These are phyloP conservation scores for Bruchidius siliquastri DNA, from an alignment of 2,888 invertebrate species.

Conservation along the genomic window DNA sequence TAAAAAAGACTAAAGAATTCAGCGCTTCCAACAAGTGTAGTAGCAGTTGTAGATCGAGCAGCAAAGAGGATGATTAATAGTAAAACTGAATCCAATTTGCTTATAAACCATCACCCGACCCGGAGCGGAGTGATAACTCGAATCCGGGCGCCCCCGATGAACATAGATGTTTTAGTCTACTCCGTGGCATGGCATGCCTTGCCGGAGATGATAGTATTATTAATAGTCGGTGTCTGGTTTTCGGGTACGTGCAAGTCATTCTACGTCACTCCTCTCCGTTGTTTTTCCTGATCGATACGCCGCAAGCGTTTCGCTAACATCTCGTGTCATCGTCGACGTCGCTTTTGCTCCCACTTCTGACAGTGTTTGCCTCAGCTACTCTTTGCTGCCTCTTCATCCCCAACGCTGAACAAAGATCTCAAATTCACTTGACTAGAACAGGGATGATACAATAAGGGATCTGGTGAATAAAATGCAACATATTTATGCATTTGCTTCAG, in stretches of 20 bases:
- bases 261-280: conserved; percentile 41
- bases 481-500: too few species aligned
- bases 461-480: too few species aligned
- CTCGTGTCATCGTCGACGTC: conserved; percentile 41
- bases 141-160: conserved; percentile 30
- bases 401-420: background rate
- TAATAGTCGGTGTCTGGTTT: conserved; percentile 47
- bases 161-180: conserved; percentile 43
- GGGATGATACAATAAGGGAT: too few species aligned
- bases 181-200: background rate
- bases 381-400: background rate
- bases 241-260: conserved; percentile 47
- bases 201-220: conserved; percentile 46
- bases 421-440: background rate
- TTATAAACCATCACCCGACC: conserved; percentile 12
- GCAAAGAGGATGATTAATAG: conserved; percentile 27
- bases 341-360: conserved; percentile 25
- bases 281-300: conserved; percentile 45
- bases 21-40: conserved; percentile 20
- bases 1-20: conserved; percentile 16
- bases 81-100: conserved; percentile 28
- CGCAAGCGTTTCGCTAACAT: conserved; percentile 34
- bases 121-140: conserved; percentile 18
- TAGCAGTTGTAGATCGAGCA: background rate
- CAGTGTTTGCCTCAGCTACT: conserved; percentile 8